Evolutionary conservation across 2,888 invertebrate genomes (phyloP), one percentile per base, ranked within the genome.

Genomic region (Amiota communis): DNA sequence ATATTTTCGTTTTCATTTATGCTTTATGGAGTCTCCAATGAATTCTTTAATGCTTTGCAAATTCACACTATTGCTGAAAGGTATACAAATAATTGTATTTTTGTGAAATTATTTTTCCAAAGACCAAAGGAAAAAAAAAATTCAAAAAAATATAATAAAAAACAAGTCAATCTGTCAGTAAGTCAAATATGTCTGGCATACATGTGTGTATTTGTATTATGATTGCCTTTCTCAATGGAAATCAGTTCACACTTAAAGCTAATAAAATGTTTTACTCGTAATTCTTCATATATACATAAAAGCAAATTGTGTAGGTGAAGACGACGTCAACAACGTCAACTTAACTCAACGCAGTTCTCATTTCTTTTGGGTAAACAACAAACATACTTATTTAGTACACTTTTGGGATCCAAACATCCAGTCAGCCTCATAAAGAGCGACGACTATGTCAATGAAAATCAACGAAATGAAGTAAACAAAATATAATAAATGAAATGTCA

Each of bases 161-260:
- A 59, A 10, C 17, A 63, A 48, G 65, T 49, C 20, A 15, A 65
- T 53, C 67, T 23, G 20, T 48, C 67, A 51, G 49, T 67, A n/a
- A 15, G 9, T n/a, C 47, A 65, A 36, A 36, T 36, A 6, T 6
- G 6, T 36, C 48, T 57, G 59, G 8, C 8, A 4, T 59, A 20
- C 17, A 20, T 59, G 1, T n/a, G 59, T 59, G 15, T 20, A 20
- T 20, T 1, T 20, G 36, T 6, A 6, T 36, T 36, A 36, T 17
- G 59, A 59, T 15, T 20, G 17, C 15, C 17, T 59, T 51, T 12
- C 8, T 63, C 67, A 53, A 70, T 68, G 76, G 53, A 64, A 48
- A 65, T 79, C 74, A 70, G 74, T 79, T 77, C 77, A 74, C 85
- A 85, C 84, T 84, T 82, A 76, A 77, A 70, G 72, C 75, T 56